phyloP scores from a whole-genome alignment of 1,140 invertebrate genomes.

The Lanistes nyassanus region DNA sequence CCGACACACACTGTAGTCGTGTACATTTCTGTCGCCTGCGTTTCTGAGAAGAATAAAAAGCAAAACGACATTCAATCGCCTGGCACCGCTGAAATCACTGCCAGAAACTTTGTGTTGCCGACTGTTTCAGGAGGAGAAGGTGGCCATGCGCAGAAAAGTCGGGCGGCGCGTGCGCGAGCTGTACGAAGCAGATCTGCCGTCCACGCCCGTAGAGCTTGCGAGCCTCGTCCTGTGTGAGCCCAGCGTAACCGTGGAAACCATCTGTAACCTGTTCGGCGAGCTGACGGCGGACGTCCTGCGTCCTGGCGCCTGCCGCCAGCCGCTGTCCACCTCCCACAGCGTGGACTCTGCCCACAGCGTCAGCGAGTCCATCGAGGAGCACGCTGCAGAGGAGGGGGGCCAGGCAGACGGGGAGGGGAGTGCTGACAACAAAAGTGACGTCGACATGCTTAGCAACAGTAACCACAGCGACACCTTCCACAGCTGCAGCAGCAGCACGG shows the following conservation, averaged over 20 bases:
- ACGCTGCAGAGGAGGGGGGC: slow-evolving; percentile 25
- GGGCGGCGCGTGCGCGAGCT: slow-evolving; percentile 57
- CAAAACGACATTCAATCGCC: too few species aligned
- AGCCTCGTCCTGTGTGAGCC: slow-evolving; percentile 45
- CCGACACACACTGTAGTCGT: too few species aligned
- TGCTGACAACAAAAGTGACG: slow-evolving; percentile 35
- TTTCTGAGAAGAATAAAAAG: too few species aligned
- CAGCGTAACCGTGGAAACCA: slow-evolving; percentile 52
- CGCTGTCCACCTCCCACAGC: slow-evolving; percentile 19
- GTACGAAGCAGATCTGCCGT: slow-evolving; percentile 48
- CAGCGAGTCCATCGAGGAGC: slow-evolving; percentile 31
- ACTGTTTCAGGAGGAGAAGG: slow-evolving; percentile 52
- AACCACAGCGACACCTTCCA: slow-evolving; percentile 39
- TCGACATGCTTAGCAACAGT: slow-evolving; percentile 45
- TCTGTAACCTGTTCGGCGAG: slow-evolving; percentile 60
- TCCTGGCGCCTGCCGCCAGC: not conserved
- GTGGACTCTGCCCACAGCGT: slow-evolving; percentile 19
- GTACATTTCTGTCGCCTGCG: too few species aligned
- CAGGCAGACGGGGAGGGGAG: slow-evolving; percentile 28
- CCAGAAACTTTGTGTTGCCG: not conserved
- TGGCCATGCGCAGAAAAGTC: slow-evolving; percentile 51
- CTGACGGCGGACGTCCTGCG: slow-evolving; percentile 25
- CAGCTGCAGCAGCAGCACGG: slow-evolving; percentile 30
- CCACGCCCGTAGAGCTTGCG: slow-evolving; percentile 32
- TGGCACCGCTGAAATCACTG: too few species aligned